phyloP scores from a whole-genome alignment of 2,888 invertebrate species.

The Opisthograptis luteolata region DNA sequence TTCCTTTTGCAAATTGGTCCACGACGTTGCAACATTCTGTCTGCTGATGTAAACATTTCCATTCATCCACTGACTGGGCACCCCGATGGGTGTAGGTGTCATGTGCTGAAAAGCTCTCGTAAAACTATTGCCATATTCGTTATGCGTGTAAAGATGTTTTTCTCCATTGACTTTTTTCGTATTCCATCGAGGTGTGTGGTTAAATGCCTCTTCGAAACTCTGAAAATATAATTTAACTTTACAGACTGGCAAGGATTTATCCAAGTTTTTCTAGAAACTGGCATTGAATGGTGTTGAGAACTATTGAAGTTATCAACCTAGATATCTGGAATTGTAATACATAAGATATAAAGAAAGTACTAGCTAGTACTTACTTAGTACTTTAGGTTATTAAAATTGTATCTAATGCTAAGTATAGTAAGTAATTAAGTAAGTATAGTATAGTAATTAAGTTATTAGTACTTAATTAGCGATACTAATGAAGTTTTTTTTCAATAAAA shows the following conservation, averaged over 20 bases:
- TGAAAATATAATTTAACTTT: conserved; percentile 41
- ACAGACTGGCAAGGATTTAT: background rate
- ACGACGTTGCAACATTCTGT: conserved; percentile 82
- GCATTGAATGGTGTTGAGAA: background rate
- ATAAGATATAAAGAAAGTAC: no score
- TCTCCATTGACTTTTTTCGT: conserved; percentile 50
- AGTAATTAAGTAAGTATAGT: no score
- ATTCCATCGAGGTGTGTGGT: conserved; percentile 81
- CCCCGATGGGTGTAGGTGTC: conserved; percentile 49
- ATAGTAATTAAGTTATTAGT: no score
- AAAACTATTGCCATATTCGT: conserved; percentile 83
- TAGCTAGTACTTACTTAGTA: no score
- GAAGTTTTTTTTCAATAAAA: no score
- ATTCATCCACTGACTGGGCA: conserved; percentile 66
- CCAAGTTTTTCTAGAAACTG: background rate
- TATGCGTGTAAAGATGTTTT: conserved; percentile 76
- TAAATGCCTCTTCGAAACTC: conserved; percentile 72
- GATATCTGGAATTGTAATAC: no score
- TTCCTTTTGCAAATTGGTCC: conserved; percentile 82
- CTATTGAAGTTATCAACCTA: no score
- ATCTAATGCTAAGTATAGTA: no score
- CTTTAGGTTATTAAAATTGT: no score
- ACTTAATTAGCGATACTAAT: no score
- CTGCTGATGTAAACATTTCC: conserved; percentile 61
- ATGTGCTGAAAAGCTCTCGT: conserved; percentile 53